Conservation (phyloP, 1,140 invertebrate species). For the Bombus superbus region DNA sequence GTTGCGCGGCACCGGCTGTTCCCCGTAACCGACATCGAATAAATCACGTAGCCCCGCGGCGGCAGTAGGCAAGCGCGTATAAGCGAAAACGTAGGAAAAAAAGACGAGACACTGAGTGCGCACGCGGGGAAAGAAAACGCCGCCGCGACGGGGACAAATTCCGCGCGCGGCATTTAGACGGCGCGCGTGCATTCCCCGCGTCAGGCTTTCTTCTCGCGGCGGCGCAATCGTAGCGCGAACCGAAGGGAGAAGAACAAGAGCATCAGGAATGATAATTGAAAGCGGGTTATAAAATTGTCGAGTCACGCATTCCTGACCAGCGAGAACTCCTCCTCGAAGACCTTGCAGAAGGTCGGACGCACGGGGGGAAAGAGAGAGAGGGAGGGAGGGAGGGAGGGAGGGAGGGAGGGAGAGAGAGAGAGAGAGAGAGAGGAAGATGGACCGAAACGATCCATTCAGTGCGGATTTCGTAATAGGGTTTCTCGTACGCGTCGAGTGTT, state of each 20-base stretch:
- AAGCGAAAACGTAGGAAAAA: slow-evolving; percentile 30
- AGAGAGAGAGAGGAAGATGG: background rate
- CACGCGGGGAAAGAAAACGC: background rate
- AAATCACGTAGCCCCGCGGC: slow-evolving; percentile 55
- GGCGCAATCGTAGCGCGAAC: slow-evolving; percentile 6
- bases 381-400: background rate
- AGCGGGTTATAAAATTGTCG: slow-evolving; percentile 69
- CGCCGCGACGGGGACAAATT: slow-evolving; percentile 43
- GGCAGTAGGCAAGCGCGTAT: background rate
- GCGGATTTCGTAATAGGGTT: slow-evolving; percentile 7
- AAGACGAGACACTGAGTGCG: background rate
- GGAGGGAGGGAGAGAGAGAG: no score
- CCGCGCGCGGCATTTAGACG: slow-evolving; percentile 47
- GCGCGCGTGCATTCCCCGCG: slow-evolving; percentile 33
- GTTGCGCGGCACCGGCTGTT: background rate
- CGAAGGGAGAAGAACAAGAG: slow-evolving; percentile 50
- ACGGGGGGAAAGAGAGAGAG: background rate
- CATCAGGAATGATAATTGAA: slow-evolving; percentile 69
- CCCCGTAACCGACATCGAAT: slow-evolving; percentile 53
- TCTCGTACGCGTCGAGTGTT: background rate
- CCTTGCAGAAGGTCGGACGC: slow-evolving; percentile 63
- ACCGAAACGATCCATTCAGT: background rate
- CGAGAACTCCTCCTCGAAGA: slow-evolving; percentile 33
- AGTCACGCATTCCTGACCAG: slow-evolving; percentile 64
- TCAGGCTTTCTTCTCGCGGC: slow-evolving; percentile 41